Evolutionary conservation across 1,140 invertebrate genomes (phyloP), one percentile per base, ranked within the genome.

Genomic region (Gerris buenoi): DNA sequence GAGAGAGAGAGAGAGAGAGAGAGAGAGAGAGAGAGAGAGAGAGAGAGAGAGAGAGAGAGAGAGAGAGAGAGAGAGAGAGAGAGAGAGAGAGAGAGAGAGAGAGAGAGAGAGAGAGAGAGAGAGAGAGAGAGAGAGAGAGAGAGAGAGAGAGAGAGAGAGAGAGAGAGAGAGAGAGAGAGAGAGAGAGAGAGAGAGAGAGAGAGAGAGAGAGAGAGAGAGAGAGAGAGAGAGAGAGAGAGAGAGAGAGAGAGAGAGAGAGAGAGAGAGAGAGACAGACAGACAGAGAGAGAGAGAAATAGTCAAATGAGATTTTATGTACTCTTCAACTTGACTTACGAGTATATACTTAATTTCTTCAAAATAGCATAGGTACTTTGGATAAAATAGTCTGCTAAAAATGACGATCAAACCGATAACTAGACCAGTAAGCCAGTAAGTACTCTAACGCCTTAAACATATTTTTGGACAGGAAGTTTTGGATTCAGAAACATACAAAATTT

Each of bases 1-100:
- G 26, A 62, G 60, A 62, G 63, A 25, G 63, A 13, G 25, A 64
- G 23, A 25, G 63, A 25, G 65, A 65, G 28, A 10, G 57, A 59
- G 33, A 61, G 28, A 46, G 28, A 65, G 28, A 59, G 65, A 18
- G 65, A 61, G 46, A 56, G 28, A n/a, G 23, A 23, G 46, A 56
- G 46, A 56, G n/a, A 56, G 46, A 56, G 46, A 56, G 46, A 56
- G 46, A 13, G 46, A 56, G 22, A 2, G 25, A 57, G 2, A 60
- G 10, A 56, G 46, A 56, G 46, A 56, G 46, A 56, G 46, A 56
- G 46, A 56, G 46, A 56, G 46, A 56, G 46, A 13, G 46, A 56
- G 46, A 13, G 10, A n/a, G 10, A 56, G 46, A 56, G 46, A 56
- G 46, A 56, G 60, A 23, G 26, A 26, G 60, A 23, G 26, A 62